These are phyloP conservation scores for Zeus faber DNA, from an alignment of 2,113 vertebrate genomes.

Conservation along the genomic window DNA sequence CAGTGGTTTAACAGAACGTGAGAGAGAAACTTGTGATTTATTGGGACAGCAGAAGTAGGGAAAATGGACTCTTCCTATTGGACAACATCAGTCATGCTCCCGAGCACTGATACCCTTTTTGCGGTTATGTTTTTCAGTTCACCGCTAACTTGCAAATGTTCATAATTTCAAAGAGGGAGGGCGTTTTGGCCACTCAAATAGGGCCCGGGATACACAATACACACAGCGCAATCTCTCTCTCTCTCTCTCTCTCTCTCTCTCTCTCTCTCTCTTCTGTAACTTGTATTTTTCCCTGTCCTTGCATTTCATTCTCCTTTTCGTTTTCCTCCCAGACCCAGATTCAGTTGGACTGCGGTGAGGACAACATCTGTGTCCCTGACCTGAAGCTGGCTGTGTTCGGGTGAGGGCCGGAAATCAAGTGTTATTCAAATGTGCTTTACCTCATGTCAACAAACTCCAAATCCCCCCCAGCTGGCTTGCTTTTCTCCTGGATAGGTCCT, in stretches of 20 bases:
- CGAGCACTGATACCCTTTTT: too few relatives aligned
- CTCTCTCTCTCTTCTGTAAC: conserved; percentile 28
- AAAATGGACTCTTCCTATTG: too few relatives aligned
- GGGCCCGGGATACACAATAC: too few relatives aligned
- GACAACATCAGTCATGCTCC: too few relatives aligned
- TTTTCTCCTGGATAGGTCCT: neutral
- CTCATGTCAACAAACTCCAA: conserved; percentile 11
- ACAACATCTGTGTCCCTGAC: conserved; percentile 87
- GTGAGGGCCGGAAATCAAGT: conserved; percentile 65
- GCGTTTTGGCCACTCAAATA: too few relatives aligned
- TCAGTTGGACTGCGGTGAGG: conserved; percentile 84
- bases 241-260: conserved; percentile 11
- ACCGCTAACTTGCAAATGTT: too few relatives aligned
- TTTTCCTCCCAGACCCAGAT: conserved; percentile 77
- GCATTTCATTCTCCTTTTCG: neutral
- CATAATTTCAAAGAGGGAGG: too few relatives aligned
- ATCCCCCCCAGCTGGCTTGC: neutral
- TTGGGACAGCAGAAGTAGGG: too few relatives aligned
- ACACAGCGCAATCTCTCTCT: too few relatives aligned
- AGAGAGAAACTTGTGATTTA: too few relatives aligned
- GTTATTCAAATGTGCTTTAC: conserved; percentile 14
- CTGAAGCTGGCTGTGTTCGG: conserved; percentile 78
- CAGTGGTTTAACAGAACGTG: too few relatives aligned
- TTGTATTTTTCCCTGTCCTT: conserved; percentile 19
- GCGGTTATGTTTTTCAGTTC: too few relatives aligned